These are phyloP conservation scores for Mythimna vitellina DNA, from an alignment of 2,888 invertebrate species.

Conservation along the genomic window DNA sequence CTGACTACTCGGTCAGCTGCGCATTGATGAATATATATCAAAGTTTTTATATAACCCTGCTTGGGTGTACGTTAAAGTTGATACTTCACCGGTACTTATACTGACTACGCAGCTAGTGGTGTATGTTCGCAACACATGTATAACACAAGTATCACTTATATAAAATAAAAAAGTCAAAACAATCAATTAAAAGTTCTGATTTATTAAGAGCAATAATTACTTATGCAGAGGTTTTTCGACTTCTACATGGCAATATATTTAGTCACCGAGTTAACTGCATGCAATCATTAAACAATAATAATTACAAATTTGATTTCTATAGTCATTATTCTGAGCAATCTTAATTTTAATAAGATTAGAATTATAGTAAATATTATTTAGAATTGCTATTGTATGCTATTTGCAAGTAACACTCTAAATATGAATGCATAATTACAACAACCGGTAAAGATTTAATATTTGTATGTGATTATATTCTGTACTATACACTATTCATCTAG, in stretches of 20 bases:
- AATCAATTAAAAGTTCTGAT: conserved; percentile 1
- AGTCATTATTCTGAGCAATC: conserved; percentile 43
- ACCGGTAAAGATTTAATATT: conserved; percentile 37
- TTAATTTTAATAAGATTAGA: conserved; percentile 26
- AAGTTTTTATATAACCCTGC: background rate
- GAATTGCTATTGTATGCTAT: conserved; percentile 44
- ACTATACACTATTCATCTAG: conserved; percentile 41
- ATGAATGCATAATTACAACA: conserved; percentile 49
- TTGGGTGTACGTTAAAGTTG: background rate
- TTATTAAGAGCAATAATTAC: conserved; percentile 17
- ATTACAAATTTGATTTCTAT: conserved; percentile 21
- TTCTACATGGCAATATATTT: conserved; percentile 3
- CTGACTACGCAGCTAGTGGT: background rate
- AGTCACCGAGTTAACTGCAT: conserved; percentile 12
- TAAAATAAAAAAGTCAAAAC: conserved; percentile 12
- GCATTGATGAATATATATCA: background rate
- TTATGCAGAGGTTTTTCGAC: background rate
- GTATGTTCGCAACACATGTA: conserved; percentile 13
- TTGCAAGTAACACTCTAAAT: conserved; percentile 44
- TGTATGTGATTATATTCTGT: conserved; percentile 46
- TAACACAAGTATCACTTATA: conserved; percentile 15
- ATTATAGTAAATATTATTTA: conserved; percentile 22
- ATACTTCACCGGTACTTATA: background rate
- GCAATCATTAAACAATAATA: conserved; percentile 3
- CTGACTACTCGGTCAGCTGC: background rate